These are phyloP conservation scores for Diaperis boleti DNA, from an alignment of 2,888 invertebrate species.

Conservation along the genomic window DNA sequence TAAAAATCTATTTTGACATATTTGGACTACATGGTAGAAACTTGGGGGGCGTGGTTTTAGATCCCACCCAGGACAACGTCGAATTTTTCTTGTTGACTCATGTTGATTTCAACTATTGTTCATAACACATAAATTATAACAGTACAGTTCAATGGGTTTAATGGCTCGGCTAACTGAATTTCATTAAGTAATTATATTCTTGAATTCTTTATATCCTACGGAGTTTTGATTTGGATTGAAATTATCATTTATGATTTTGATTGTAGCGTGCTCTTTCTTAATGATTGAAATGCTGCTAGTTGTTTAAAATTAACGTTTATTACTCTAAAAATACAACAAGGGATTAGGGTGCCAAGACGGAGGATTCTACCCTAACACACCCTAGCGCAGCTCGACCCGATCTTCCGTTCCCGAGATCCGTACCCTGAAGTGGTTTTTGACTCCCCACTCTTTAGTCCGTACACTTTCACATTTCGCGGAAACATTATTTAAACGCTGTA, in stretches of 20 bases:
- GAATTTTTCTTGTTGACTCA: constrained; percentile 34
- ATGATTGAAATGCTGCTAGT: too few relatives aligned
- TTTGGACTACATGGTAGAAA: constrained; percentile 29
- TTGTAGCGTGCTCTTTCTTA: neutral
- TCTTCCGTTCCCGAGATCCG: too few relatives aligned
- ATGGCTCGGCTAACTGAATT: constrained; percentile 17
- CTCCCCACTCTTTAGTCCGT: too few relatives aligned
- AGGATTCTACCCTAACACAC: too few relatives aligned
- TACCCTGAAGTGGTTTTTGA: too few relatives aligned
- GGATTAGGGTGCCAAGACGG: too few relatives aligned
- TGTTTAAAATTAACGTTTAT: too few relatives aligned
- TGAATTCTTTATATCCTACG: neutral
- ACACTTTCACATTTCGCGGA: too few relatives aligned
- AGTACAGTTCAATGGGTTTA: constrained; percentile 24
- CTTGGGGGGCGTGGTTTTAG: constrained; percentile 22
- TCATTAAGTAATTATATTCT: constrained; percentile 4
- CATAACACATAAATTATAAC: constrained; percentile 31
- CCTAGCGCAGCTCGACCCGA: too few relatives aligned
- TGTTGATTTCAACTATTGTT: constrained; percentile 30
- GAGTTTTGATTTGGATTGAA: neutral
- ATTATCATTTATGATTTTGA: neutral
- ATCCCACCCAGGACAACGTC: constrained; percentile 26
- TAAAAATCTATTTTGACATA: constrained; percentile 19
- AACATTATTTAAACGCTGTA: too few relatives aligned
- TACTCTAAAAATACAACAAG: too few relatives aligned